A percentile compares a stretch with the other conserved stretches of the same genome.
Conservation (phyloP, 2,113 vertebrate genomes). For the Tragulus kanchil region DNA sequence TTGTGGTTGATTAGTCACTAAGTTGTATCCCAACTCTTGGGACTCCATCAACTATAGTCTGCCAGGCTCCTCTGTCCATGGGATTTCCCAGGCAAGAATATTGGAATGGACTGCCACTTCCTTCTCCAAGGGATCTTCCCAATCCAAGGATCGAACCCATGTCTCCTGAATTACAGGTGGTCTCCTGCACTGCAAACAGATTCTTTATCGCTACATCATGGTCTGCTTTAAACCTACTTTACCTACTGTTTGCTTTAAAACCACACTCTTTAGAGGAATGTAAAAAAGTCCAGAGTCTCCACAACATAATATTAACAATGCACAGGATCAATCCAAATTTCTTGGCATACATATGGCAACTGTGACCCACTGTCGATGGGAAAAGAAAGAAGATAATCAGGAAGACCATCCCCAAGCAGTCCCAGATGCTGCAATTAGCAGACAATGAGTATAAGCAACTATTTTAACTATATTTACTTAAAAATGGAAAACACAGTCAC, state of each 20-base stretch:
- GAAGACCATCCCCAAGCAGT: background rate
- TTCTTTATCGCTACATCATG: too few relatives aligned
- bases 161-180: too few relatives aligned
- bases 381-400: background rate
- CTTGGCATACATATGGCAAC: background rate
- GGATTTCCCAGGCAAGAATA: too few relatives aligned
- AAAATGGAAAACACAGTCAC: slow-evolving; percentile 44
- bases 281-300: background rate
- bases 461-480: background rate
- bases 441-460: slow-evolving; percentile 1
- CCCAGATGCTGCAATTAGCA: background rate
- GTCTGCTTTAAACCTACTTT: too few relatives aligned
- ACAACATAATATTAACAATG: background rate
- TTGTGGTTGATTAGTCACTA: background rate
- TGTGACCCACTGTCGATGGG: background rate
- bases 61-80: too few relatives aligned
- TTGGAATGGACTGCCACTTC: too few relatives aligned
- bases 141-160: too few relatives aligned
- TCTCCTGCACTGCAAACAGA: too few relatives aligned
- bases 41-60: too few relatives aligned
- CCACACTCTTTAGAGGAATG: background rate
- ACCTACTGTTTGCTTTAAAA: background rate
- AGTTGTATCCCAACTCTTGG: too few relatives aligned
- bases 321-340: slow-evolving; percentile 1
- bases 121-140: too few relatives aligned